Evolutionary conservation across 1,140 invertebrate genomes (phyloP).

Genomic region (Dufourea novaeangliae): DNA sequence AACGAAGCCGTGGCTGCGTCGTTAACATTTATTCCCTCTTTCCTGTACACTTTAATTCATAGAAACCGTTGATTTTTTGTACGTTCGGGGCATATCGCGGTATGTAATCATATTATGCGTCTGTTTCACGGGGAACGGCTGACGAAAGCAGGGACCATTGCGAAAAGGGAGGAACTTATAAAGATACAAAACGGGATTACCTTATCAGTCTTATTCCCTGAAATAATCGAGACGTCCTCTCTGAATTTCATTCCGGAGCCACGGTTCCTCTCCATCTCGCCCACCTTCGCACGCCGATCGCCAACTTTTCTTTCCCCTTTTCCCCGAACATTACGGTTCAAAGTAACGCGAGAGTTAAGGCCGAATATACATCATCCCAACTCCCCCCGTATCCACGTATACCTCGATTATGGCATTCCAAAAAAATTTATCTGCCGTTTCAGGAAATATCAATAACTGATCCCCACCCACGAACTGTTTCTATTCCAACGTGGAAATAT

Average conservation of each 20-base stretch:
- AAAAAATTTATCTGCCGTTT: conserved; percentile 46
- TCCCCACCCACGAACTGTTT: conserved; percentile 31
- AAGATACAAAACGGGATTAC: conserved; percentile 43
- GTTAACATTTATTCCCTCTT: conserved; percentile 42
- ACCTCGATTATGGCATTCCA: conserved; percentile 37
- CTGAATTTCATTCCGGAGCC: conserved; percentile 13
- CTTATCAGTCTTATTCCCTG: conserved; percentile 43
- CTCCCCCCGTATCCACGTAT: not conserved
- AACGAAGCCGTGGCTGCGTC: conserved; percentile 20
- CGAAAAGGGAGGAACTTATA: conserved; percentile 16
- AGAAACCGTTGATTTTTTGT: conserved; percentile 28
- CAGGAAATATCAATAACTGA: conserved; percentile 53
- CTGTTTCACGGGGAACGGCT: conserved; percentile 13
- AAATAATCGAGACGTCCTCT: conserved; percentile 36
- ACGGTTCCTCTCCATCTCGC: not conserved
- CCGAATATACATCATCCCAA: conserved; percentile 28
- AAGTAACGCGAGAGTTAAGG: conserved; percentile 17
- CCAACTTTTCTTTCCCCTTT: conserved; percentile 1
- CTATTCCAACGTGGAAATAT: conserved; percentile 44
- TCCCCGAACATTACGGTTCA: conserved; percentile 11
- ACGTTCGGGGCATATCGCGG: conserved; percentile 20
- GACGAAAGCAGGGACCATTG: not conserved
- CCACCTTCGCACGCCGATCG: not conserved
- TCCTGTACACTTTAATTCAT: conserved; percentile 31
- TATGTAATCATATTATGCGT: conserved; percentile 38